These are phyloP conservation scores for Rosalia funebris DNA, from an alignment of 2,888 invertebrate species.

Conservation along the genomic window DNA sequence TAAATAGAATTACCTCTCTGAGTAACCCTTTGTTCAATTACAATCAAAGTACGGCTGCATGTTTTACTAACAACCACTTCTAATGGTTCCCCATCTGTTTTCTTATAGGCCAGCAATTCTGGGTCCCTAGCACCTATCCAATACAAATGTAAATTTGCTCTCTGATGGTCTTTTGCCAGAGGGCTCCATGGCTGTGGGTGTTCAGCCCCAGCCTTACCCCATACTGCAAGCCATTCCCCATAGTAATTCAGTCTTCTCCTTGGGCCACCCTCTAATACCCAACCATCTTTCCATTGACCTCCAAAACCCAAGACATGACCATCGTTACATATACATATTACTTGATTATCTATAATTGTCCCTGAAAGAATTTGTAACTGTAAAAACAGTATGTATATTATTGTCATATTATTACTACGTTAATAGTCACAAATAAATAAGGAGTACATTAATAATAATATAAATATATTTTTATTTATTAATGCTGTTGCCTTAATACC, in stretches of 20 bases:
- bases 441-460: too few relatives aligned
- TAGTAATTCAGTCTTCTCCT: conserved; percentile 55
- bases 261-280: conserved; percentile 64
- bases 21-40: conserved; percentile 83
- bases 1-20: conserved; percentile 64
- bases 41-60: conserved; percentile 76
- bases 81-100: conserved; percentile 90
- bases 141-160: conserved; percentile 89
- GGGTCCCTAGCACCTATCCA: conserved; percentile 67
- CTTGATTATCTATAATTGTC: conserved; percentile 55
- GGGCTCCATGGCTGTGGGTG: conserved; percentile 96
- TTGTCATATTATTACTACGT: too few relatives aligned
- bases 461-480: too few relatives aligned
- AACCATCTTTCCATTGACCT: conserved; percentile 67
- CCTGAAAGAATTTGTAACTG: too few relatives aligned
- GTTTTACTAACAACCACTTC: conserved; percentile 80
- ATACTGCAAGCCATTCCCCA: conserved; percentile 74
- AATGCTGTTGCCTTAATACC: too few relatives aligned
- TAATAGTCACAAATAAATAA: too few relatives aligned
- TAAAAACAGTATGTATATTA: too few relatives aligned
- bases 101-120: conserved; percentile 81
- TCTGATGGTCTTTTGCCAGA: conserved; percentile 80
- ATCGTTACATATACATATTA: conserved; percentile 60
- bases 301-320: conserved; percentile 60
- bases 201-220: conserved; percentile 85